Percentiles rank a stretch among this genome's conserved stretches.
These are phyloP conservation scores for Takifugu bimaculatus DNA, from an alignment of 2,113 vertebrate species.

Conservation along the genomic window DNA sequence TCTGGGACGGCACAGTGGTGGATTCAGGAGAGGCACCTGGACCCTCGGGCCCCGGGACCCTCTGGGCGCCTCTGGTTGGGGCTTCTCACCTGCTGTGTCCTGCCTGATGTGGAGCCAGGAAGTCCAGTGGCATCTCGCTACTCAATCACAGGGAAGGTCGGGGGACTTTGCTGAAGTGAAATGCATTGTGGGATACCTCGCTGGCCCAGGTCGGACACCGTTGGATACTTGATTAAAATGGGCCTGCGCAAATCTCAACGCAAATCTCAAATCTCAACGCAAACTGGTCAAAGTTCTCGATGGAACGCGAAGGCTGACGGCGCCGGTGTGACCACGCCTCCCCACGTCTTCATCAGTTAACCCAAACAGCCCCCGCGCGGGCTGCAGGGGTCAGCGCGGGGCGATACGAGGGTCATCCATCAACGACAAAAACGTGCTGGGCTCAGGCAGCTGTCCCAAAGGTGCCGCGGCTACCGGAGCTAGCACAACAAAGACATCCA, in stretches of 20 bases:
- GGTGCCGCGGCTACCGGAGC: slow-evolving; percentile 46
- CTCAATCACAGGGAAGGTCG: no score
- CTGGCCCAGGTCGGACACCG: no score
- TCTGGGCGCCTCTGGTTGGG: slow-evolving; percentile 63
- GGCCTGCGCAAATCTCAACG: no score
- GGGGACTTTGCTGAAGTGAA: no score
- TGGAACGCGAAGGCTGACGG: slow-evolving; percentile 40
- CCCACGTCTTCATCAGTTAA: slow-evolving; percentile 6
- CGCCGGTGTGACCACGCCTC: slow-evolving; percentile 31
- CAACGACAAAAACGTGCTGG: slow-evolving; percentile 42
- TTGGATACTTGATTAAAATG: no score
- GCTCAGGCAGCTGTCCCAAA: slow-evolving; percentile 56
- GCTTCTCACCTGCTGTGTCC: slow-evolving; percentile 46
- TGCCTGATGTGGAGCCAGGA: slow-evolving; percentile 58
- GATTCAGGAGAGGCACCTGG: slow-evolving; percentile 67
- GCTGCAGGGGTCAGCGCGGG: slow-evolving; percentile 25
- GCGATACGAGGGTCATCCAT: slow-evolving; percentile 52
- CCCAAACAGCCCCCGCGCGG: slow-evolving; percentile 38
- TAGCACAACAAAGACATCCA: slow-evolving; percentile 43
- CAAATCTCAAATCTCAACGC: no score
- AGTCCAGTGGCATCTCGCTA: slow-evolving; percentile 30
- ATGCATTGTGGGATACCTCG: no score
- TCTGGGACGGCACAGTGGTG: slow-evolving; percentile 72
- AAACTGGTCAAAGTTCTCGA: slow-evolving; percentile 11
- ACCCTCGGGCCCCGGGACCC: slow-evolving; percentile 37